Percentiles rank a stretch among this genome's conserved stretches.
Conservation (phyloP, 2,797 vertebrate species). For the Cossypha caffra region DNA sequence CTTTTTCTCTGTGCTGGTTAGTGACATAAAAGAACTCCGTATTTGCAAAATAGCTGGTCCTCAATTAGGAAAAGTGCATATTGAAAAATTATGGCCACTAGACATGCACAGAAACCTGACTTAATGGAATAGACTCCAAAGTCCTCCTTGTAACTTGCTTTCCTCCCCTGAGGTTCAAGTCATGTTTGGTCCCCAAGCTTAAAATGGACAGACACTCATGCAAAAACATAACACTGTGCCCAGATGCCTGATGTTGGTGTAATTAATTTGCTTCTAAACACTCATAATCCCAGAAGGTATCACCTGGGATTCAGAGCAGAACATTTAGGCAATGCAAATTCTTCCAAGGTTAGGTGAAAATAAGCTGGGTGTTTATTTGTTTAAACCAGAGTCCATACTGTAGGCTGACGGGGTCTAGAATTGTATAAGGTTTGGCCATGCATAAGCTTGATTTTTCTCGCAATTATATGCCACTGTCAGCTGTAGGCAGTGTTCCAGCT, state of each 20-base stretch:
- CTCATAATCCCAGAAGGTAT: neutral
- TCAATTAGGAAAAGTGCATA: neutral
- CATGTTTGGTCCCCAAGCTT: neutral
- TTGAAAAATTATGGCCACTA: neutral
- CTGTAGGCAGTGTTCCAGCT: constrained; percentile 57
- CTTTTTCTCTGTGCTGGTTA: neutral
- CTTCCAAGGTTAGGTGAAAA: constrained; percentile 2
- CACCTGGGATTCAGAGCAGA: neutral
- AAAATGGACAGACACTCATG: neutral
- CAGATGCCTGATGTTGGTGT: neutral
- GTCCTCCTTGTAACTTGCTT: neutral
- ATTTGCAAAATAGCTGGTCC: neutral
- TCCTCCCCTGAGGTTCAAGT: neutral
- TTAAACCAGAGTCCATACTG: neutral
- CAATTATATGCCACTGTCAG: constrained; percentile 60
- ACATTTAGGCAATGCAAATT: neutral
- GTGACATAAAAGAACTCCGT: neutral
- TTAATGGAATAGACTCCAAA: neutral
- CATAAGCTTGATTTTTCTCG: constrained; percentile 28
- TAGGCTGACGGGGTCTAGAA: constrained; percentile 4
- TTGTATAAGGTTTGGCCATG: neutral
- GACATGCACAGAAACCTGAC: neutral
- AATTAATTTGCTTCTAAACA: neutral
- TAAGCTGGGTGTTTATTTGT: constrained; percentile 21
- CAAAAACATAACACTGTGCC: neutral